A percentile compares a stretch with the other conserved stretches of the same genome.
phyloP scores from a whole-genome alignment of 1,140 invertebrate genomes.

The Dreissena rostriformis region DNA sequence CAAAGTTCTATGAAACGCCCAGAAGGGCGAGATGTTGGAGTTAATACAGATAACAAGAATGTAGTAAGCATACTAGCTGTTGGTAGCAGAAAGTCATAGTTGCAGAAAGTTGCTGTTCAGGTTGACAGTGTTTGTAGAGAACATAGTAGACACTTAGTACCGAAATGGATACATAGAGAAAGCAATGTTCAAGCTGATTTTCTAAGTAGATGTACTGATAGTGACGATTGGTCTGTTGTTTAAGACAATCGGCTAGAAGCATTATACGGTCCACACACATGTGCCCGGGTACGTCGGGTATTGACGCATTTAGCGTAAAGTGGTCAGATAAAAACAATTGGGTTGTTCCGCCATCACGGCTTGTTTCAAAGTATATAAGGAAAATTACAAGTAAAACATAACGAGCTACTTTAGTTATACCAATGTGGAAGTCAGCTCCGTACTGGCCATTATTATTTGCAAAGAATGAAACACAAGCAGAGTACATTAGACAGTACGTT shows the following conservation, averaged over 20 bases:
- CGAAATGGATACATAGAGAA: conserved; percentile 25
- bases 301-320: conserved; percentile 5
- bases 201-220: neutral
- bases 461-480: neutral
- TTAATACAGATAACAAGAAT: conserved; percentile 20
- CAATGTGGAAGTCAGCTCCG: conserved; percentile 32
- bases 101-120: conserved; percentile 9
- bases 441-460: conserved; percentile 30
- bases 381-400: neutral
- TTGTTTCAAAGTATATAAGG: neutral
- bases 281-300: conserved; percentile 2
- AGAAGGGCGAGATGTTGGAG: neutral
- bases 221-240: conserved; percentile 24
- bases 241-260: neutral
- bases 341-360: conserved; percentile 22
- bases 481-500: neutral
- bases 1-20: neutral
- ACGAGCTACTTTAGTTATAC: conserved; percentile 21
- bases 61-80: neutral
- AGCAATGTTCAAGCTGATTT: conserved; percentile 25
- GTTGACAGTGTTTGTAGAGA: conserved; percentile 15
- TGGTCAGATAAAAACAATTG: conserved; percentile 35
- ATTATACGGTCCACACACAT: conserved; percentile 18
- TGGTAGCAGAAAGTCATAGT: conserved; percentile 4
- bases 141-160: neutral